Base-by-base conservation (phyloP, 2,113 vertebrate genomes). In the Podiceps cristatus region DNA sequence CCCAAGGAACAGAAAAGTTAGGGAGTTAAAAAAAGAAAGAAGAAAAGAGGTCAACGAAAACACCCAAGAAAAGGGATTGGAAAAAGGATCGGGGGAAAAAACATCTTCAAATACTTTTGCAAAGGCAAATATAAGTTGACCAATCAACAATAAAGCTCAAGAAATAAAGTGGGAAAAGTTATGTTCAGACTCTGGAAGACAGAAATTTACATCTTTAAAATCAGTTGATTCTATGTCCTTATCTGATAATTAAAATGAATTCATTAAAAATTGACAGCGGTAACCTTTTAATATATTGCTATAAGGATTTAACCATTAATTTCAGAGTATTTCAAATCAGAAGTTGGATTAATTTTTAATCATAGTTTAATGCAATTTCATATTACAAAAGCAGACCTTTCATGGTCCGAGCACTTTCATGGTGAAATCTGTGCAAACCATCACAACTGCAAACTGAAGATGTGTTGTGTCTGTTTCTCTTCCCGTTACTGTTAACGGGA, bases 341-440 rank as follows among this genome's bases (percentile, higher is more conserved):
- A 90, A 67, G 3, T 27, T 0, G 11, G 53, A 91, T 96, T 95
- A 82, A 87, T 95, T 94, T 93, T 95, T 95, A 90, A 97, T 90
- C 83, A 29, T 49, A 83, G 7, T 66, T 93, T 82, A 79, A 90
- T 77, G 83, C 60, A 81, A 64, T 88, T 94, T 71, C 59, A 17
- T 37, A 69, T 83, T 74, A 83, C 40, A 71, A 35, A 62, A 88
- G 55, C 25, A 49, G 33, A 31, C 77, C 14, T n/a, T 35, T 20
- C 56, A 20, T n/a, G 5, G 17, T 40, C 69, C 62, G 29, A 87
- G 37, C 27, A 18, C 22, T 45, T 85, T 45, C 24, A 3, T 14
- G 13, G 31, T 40, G 31, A 89, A 74, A 89, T n/a, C 33, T 29
- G 4, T 13, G 18, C 20, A 82, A 42, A 55, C 31, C 31, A 23